These are phyloP conservation scores for Cydia strobilella DNA, from an alignment of 1,140 invertebrate species.

Conservation along the genomic window DNA sequence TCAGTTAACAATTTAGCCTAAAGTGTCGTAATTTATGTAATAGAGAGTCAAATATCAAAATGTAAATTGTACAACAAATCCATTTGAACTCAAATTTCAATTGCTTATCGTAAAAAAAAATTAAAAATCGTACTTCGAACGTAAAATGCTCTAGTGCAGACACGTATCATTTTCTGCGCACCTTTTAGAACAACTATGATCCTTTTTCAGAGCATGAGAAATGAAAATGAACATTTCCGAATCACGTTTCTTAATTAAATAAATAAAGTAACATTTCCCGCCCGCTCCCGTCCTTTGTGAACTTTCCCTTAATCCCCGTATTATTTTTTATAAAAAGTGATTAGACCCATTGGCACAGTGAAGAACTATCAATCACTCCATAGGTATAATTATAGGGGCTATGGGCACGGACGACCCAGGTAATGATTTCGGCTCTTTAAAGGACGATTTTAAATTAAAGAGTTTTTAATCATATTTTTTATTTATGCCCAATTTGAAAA, in stretches of 20 bases:
- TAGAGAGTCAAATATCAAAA: too few species aligned
- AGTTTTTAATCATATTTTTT: conserved; percentile 59
- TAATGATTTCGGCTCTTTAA: conserved; percentile 48
- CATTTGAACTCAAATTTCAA: too few species aligned
- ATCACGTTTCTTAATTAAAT: conserved; percentile 32
- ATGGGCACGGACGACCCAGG: conserved; percentile 12
- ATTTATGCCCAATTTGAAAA: conserved; percentile 40
- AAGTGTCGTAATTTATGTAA: too few species aligned
- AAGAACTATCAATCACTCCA: conserved; percentile 30
- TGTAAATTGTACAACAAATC: too few species aligned
- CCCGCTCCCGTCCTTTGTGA: conserved; percentile 20
- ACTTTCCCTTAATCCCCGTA: conserved; percentile 24
- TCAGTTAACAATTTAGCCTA: too few species aligned
- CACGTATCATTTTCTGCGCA: too few species aligned
- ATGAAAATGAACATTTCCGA: conserved; percentile 11
- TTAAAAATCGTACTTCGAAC: too few species aligned
- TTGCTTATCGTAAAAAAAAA: too few species aligned
- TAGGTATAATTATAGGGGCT: conserved; percentile 31
- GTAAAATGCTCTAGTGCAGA: too few species aligned
- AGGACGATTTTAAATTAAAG: conserved; percentile 55
- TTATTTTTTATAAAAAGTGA: conserved; percentile 27
- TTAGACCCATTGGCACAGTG: conserved; percentile 30
- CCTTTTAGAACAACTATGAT: too few species aligned
- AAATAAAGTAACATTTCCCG: conserved; percentile 17
- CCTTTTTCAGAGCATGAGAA: too few species aligned